Conservation (phyloP, 2,113 vertebrate genomes). For the Rhinogobius similis region DNA sequence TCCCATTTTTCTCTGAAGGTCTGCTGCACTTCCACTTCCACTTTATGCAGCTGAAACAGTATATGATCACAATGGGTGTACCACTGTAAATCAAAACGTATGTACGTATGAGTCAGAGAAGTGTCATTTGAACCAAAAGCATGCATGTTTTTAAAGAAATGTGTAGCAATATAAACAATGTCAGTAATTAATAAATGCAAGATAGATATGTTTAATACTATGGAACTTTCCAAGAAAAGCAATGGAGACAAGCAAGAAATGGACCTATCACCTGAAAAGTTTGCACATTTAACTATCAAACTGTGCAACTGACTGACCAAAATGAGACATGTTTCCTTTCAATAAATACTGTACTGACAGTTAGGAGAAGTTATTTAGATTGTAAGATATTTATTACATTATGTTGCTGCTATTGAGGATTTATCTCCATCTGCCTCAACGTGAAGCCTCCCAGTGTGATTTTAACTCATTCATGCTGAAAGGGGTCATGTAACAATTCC, state of each 20-base stretch:
- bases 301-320: not conserved
- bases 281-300: not conserved
- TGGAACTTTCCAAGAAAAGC: not conserved
- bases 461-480: slow-evolving; percentile 36
- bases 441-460: slow-evolving; percentile 30
- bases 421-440: slow-evolving; percentile 47
- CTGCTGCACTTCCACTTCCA: too few relatives aligned
- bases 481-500: slow-evolving; percentile 44
- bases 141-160: too few relatives aligned
- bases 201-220: not conserved
- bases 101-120: too few relatives aligned
- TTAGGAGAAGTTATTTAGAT: not conserved
- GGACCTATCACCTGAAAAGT: not conserved
- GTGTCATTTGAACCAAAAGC: too few relatives aligned
- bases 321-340: not conserved
- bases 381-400: not conserved
- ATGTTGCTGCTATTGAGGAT: slow-evolving; percentile 12
- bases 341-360: not conserved
- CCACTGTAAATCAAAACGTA: too few relatives aligned
- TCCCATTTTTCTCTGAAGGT: slow-evolving; percentile 49
- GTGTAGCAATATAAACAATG: too few relatives aligned
- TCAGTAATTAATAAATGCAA: too few relatives aligned
- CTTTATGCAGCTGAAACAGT: too few relatives aligned
- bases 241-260: too few relatives aligned
- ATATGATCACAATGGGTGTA: too few relatives aligned